Evolutionary conservation across 1,140 invertebrate species (phyloP).

Genomic region (Drosophila sturtevanti): DNA sequence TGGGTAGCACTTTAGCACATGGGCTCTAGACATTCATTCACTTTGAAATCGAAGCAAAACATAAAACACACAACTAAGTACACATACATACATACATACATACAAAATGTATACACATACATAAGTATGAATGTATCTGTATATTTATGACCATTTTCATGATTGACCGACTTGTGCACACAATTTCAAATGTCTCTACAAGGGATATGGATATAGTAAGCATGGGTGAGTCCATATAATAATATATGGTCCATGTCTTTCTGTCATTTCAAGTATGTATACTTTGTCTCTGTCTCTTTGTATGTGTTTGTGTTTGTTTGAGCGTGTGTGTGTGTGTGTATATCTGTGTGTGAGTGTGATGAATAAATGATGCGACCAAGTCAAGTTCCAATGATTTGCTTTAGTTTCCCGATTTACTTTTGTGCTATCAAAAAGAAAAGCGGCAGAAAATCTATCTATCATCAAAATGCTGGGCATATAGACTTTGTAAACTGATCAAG

Average conservation of each 20-base stretch:
- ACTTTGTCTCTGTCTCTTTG: slow-evolving; percentile 31
- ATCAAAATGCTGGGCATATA: not conserved
- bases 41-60: slow-evolving; percentile 42
- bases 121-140: slow-evolving; percentile 1
- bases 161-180: slow-evolving; percentile 61
- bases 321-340: slow-evolving; percentile 22
- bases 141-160: slow-evolving; percentile 76
- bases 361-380: slow-evolving; percentile 73
- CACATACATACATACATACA: slow-evolving; percentile 23
- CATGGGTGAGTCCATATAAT: slow-evolving; percentile 4
- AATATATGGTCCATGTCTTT: slow-evolving; percentile 3
- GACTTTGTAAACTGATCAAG: not conserved
- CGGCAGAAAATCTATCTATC: not conserved
- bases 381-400: slow-evolving; percentile 72
- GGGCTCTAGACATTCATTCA: slow-evolving; percentile 9
- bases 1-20: slow-evolving; percentile 23
- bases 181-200: slow-evolving; percentile 34
- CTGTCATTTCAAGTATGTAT: not conserved
- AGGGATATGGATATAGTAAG: slow-evolving; percentile 34
- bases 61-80: slow-evolving; percentile 29
- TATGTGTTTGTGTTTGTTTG: slow-evolving; percentile 38
- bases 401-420: slow-evolving; percentile 46
- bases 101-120: not conserved
- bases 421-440: not conserved
- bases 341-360: slow-evolving; percentile 62